Base-by-base conservation (phyloP, 2,888 invertebrate species). In the Allolobophora icterica region DNA sequence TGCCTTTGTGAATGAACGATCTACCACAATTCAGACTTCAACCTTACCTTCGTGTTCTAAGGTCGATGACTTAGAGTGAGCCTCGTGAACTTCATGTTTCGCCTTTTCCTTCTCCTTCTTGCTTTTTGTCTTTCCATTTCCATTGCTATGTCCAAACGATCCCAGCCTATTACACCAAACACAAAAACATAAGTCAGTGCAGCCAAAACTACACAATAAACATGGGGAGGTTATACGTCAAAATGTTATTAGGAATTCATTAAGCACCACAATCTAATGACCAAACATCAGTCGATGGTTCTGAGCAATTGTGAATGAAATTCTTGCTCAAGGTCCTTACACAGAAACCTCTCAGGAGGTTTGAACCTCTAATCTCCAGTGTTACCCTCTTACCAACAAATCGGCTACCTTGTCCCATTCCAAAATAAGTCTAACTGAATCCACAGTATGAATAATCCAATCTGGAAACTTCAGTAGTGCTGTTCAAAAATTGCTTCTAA, bases 51-150 rank as follows among this genome's bases (percentile, higher is more conserved):
- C 71, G 8, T 71, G 71, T 71, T 71, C 71, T 71, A 71, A 30
- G n/a, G 71, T n/a, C n/a, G n/a, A 71, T 71, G 30, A n/a, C n/a
- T 87, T 87, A 35, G 15, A 0, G 30, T 87, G 87, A 19, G 5
- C 15, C 35, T 87, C 87, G 21, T 24, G 87, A 87, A 87, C n/a
- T 87, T 38, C 87, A 34, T 15, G 35, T 24, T 87, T 87, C 24
- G 87, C 35, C 38, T 87, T 87, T 34, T 87, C 87, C 38, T 87
- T 87, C 21, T 87, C 87, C 38, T 87, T 87, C 87, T 87, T 87
- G 87, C 38, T 87, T 34, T 87, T 87, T 17, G 35, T 38, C 15
- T 87, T 87, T 35, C 35, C 87, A 87, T 87, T 87, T 87, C 87
- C 87, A 87, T 87, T 34, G 35, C 38, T 38, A 35, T 87, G 34